A percentile compares a stretch with the other conserved stretches of the same genome.
Evolutionary conservation across 2,888 invertebrate genomes (phyloP).

Genomic region (Electrophaes corylata): DNA sequence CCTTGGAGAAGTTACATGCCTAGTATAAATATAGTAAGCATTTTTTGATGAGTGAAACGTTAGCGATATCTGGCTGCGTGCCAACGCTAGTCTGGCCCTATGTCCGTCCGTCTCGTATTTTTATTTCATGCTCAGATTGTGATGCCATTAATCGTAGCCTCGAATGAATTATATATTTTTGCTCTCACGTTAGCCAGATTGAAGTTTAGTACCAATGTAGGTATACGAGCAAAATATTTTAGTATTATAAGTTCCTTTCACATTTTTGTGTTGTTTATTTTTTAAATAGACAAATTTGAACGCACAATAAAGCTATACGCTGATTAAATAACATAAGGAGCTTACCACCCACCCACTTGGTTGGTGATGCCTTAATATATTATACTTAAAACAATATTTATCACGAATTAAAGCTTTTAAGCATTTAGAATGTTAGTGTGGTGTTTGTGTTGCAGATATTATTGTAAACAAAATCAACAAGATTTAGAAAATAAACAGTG

Average conservation of each 20-base stretch:
- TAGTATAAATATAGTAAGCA: constrained; percentile 47
- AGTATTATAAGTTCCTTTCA: constrained; percentile 21
- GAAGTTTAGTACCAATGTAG: constrained; percentile 34
- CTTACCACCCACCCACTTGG: too few species aligned
- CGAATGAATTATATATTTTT: constrained; percentile 50
- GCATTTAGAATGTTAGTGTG: constrained; percentile 27
- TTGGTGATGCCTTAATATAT: background rate
- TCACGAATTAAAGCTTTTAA: constrained; percentile 32
- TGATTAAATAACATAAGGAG: background rate
- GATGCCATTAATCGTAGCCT: constrained; percentile 62
- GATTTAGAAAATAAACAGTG: constrained; percentile 58
- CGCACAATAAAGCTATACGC: background rate
- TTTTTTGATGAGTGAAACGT: constrained; percentile 64
- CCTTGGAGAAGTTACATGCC: constrained; percentile 32
- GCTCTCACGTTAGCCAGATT: constrained; percentile 40
- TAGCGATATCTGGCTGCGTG: constrained; percentile 67
- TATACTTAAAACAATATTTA: too few species aligned
- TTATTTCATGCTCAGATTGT: constrained; percentile 67
- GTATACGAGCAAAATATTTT: constrained; percentile 32
- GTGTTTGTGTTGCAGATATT: constrained; percentile 38
- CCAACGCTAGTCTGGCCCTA: constrained; percentile 63
- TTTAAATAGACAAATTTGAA: background rate
- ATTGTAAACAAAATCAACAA: constrained; percentile 51
- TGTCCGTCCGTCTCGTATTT: constrained; percentile 63
- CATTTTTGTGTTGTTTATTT: constrained; percentile 22